phyloP scores from a whole-genome alignment of 2,797 vertebrate species.

The Coendou prehensilis region DNA sequence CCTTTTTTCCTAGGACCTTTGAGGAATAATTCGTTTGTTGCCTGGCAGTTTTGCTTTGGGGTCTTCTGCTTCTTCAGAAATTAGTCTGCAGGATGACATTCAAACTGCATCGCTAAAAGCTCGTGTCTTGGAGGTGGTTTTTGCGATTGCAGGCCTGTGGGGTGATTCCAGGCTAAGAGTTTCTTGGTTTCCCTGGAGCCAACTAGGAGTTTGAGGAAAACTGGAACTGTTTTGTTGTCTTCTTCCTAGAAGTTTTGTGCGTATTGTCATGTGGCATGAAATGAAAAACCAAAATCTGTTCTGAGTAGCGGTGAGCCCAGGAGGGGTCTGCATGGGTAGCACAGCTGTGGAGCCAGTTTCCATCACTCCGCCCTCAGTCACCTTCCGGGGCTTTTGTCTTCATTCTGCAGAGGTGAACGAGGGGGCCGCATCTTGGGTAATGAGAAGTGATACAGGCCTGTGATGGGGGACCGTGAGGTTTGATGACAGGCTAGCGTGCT shows the following conservation, averaged over 20 bases:
- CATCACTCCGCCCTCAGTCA: neutral
- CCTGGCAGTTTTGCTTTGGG: neutral
- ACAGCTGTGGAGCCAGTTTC: neutral
- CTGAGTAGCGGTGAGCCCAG: neutral
- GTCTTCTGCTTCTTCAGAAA: constrained; percentile 43
- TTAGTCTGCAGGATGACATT: neutral
- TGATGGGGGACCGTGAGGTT: constrained; percentile 42
- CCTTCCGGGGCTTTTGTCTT: constrained; percentile 38
- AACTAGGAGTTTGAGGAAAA: neutral
- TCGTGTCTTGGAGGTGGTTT: constrained; percentile 43
- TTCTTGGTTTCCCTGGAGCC: neutral
- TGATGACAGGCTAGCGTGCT: neutral
- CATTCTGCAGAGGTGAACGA: neutral
- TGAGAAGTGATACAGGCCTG: neutral
- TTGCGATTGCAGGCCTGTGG: neutral
- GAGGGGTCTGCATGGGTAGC: rapidly evolving
- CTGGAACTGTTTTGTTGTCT: neutral
- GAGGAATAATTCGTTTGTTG: constrained; percentile 75
- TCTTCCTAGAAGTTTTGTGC: neutral
- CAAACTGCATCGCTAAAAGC: constrained; percentile 17
- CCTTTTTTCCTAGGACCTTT: constrained; percentile 50
- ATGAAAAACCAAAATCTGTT: neutral
- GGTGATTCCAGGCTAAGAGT: neutral
- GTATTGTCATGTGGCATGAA: neutral
- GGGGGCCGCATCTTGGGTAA: neutral